Evolutionary conservation across 2,888 invertebrate genomes (phyloP), one percentile per base, ranked within the genome.

Genomic region (Carabus problematicus): DNA sequence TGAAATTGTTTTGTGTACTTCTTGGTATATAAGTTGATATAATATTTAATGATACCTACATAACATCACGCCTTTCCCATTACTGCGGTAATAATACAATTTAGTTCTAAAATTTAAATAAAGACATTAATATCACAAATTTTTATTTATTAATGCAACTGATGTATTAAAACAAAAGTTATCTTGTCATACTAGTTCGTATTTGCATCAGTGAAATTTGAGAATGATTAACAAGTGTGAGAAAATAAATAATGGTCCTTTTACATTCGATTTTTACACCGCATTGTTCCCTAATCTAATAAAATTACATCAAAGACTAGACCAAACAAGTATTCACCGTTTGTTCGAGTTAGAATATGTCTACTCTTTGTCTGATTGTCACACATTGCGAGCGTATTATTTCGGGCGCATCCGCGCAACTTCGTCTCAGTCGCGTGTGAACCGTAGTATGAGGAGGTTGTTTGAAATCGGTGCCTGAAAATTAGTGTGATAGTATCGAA

Each of bases 271-370:
- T 66, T 45, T 66, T 66, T 41, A 58, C 56, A 49, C 40, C 39
- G 40, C 54, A 41, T 67, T 67, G 67, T 67, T 59, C 59, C 60
- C 52, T 58, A 67, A 67, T 67, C 67, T 67, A 67, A 52, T 59
- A 58, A 66, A 59, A 66, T 58, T 59, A 45, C 55, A 19, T 29
- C 39, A 39, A 49, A 66, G 59, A 66, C 59, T 47, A 59, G 66
- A 58, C 49, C 52, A 52, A 52, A 52, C n/a, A 16, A 52, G 19
- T 52, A 52, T 9, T 14, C 6, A 12, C 7, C 18, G 12, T 52
- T 18, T 41, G 67, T 56, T 41, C 54, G 54, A 60, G 55, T 55
- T 45, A 42, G 61, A 68, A 54, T 54, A 61, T 52, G 18, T 16
- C 52, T 9, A 19, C 19, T 9, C 14, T 61, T 45, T 47, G n/a